Conservation (phyloP, 2,888 invertebrate genomes). For the Elgonia sp. region DNA sequence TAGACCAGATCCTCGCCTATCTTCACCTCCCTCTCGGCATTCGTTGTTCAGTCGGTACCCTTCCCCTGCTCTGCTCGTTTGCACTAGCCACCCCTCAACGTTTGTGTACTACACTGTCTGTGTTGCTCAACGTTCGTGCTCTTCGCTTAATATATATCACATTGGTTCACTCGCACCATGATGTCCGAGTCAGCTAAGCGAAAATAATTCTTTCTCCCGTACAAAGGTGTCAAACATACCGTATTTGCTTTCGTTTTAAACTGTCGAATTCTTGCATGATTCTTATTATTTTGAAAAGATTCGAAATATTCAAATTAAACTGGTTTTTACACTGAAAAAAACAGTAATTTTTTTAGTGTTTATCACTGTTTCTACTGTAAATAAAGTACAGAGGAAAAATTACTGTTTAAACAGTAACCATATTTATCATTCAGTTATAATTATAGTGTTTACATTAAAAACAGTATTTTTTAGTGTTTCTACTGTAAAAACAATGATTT, state of each 20-base stretch:
- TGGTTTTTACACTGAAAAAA: no score
- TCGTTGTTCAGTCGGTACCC: conserved; percentile 23
- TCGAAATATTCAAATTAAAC: no score
- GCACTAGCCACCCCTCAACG: conserved; percentile 45
- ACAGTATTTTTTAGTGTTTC: no score
- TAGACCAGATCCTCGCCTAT: conserved; percentile 82
- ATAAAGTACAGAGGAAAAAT: no score
- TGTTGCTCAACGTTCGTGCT: conserved; percentile 35
- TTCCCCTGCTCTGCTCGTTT: conserved; percentile 41
- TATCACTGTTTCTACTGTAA: no score
- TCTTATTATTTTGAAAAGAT: background rate
- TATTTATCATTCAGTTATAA: no score
- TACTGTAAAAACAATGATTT: no score
- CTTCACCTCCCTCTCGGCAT: conserved; percentile 57
- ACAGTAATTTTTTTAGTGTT: no score
- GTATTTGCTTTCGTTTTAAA: conserved; percentile 22
- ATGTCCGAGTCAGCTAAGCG: conserved; percentile 70
- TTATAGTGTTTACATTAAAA: no score
- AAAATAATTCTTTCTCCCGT: conserved; percentile 71
- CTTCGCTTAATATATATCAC: conserved; percentile 35
- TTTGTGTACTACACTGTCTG: conserved; percentile 47
- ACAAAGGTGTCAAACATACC: conserved; percentile 58
- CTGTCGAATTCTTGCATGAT: conserved; percentile 3
- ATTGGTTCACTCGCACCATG: conserved; percentile 35
- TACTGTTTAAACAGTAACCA: no score